Percentiles rank a stretch among this genome's conserved stretches.
phyloP scores from a whole-genome alignment of 2,888 invertebrate genomes.

The Cotesia congregata region DNA sequence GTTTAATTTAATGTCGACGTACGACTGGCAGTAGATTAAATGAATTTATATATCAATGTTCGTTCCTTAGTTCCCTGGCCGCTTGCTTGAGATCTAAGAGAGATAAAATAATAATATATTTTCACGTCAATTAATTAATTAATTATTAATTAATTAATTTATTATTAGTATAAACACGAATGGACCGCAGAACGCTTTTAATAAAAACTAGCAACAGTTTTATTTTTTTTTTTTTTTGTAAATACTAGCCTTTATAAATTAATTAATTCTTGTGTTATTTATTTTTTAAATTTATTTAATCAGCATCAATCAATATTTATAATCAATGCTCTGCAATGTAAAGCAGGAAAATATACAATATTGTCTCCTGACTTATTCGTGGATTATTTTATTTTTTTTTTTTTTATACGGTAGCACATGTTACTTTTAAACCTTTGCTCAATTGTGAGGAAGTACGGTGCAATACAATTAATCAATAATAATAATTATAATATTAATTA shows the following conservation, averaged over 20 bases:
- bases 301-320: constrained; percentile 42
- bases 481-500: not conserved
- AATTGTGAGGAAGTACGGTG: constrained; percentile 37
- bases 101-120: constrained; percentile 25
- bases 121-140: constrained; percentile 16
- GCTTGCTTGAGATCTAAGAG: constrained; percentile 16
- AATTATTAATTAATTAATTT: too few species aligned
- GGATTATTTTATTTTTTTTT: constrained; percentile 7
- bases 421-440: constrained; percentile 33
- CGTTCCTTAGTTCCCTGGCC: constrained; percentile 32
- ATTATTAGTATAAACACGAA: constrained; percentile 15
- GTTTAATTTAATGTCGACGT: constrained; percentile 55
- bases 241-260: constrained; percentile 59
- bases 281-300: constrained; percentile 48
- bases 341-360: constrained; percentile 64
- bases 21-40: constrained; percentile 65
- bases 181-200: constrained; percentile 17
- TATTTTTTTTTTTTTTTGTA: constrained; percentile 52
- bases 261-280: constrained; percentile 42
- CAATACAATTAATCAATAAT: not conserved
- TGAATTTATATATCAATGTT: constrained; percentile 47
- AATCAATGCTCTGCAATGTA: constrained; percentile 59
- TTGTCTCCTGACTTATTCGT: constrained; percentile 51
- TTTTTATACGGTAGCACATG: constrained; percentile 41
- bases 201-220: constrained; percentile 56